Base-by-base conservation (phyloP, 2,888 invertebrate genomes). In the Graphium colonna region DNA sequence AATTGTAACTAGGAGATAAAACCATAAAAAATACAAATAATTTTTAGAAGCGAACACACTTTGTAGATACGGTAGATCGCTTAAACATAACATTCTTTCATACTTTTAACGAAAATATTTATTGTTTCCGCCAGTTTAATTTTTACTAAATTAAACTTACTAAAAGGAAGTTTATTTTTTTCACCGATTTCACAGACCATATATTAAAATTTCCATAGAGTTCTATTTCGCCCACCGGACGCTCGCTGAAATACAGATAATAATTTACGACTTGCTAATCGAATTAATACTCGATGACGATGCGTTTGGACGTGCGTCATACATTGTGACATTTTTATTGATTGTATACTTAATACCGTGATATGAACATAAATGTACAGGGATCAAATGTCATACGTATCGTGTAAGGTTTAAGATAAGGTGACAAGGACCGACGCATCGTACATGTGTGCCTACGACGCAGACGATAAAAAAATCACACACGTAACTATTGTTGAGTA, bases 291-390 rank as follows among this genome's bases (percentile, higher is more conserved):
- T 9, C 44, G 43, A 45, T 52, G 52, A 36, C 33, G 50, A 46
- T 47, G 40, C 48, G 44, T 15, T 48, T 36, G 17, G 15, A 44
- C 31, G 51, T 55, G 51, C 43, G 51, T 51, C 58, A 55, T 33
- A 50, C 52, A 39, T 48, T 58, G 52, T 58, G 51, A 58, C 55
- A 53, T 58, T 55, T 55, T 55, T 58, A 56, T 50, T 46, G 52
- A 55, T 55, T 55, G 42, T 45, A 41, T 51, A 54, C 40, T 43
- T 55, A 51, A 51, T 51, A 44, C 44, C 40, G 15, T 13, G 49
- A 56, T 50, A 51, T 50, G 47, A 52, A 52, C 49, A 54, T 49
- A 41, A 51, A 52, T 42, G 36, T 33, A 41, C 26, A 40, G 50
- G 52, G 52, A 56, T 56, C 46, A 46, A 50, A 31, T 50, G 50